Evolutionary conservation across 2,888 invertebrate genomes (phyloP).

Genomic region (Callyntrura guangdongensis): DNA sequence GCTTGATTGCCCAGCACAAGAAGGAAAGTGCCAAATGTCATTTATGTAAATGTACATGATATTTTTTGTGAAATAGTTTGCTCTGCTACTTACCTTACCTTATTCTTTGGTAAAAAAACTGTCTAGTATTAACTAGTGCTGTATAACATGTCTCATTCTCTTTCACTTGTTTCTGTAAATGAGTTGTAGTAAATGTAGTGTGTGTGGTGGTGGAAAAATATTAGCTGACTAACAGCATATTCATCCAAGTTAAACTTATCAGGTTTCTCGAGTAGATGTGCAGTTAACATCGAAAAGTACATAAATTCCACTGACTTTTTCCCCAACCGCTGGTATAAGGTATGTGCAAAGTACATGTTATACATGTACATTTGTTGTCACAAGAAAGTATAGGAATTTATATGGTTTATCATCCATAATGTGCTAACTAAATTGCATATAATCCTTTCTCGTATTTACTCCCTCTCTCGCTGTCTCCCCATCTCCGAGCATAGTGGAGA

Average conservation of each 20-base stretch:
- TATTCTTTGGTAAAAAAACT: not conserved
- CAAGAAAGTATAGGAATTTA: conserved; percentile 2
- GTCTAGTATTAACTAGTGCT: not conserved
- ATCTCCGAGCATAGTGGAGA: too few species aligned
- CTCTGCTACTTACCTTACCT: not conserved
- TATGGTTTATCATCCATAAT: conserved; percentile 1
- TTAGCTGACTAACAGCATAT: not conserved
- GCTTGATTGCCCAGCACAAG: conserved; percentile 27
- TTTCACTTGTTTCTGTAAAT: not conserved
- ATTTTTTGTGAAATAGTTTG: too few species aligned
- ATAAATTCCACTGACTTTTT: not conserved
- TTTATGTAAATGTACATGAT: not conserved
- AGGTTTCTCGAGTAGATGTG: conserved; percentile 17
- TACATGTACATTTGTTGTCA: too few species aligned
- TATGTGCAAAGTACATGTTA: not conserved
- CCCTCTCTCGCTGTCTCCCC: not conserved
- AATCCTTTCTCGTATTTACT: not conserved
- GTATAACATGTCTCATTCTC: conserved; percentile 4
- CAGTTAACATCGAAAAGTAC: conserved; percentile 24
- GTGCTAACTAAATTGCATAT: not conserved
- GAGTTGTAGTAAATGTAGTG: not conserved
- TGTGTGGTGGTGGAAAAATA: not conserved
- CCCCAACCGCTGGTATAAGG: not conserved
- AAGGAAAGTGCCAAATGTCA: conserved; percentile 28
- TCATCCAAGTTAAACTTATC: not conserved